Conservation (phyloP, 2,113 vertebrate species). For the Pitta sordida region DNA sequence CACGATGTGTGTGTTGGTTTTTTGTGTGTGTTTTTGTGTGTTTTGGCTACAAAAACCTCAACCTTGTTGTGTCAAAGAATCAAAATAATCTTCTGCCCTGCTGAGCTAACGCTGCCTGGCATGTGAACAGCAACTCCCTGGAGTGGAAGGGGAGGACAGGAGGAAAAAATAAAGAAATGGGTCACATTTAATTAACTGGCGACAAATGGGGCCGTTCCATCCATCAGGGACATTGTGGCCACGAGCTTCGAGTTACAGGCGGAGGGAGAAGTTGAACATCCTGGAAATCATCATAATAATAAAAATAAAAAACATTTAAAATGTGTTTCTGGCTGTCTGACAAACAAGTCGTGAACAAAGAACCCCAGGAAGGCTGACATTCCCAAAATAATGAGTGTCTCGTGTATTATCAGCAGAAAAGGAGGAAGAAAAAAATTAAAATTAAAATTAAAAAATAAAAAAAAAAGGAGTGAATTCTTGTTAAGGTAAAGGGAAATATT, state of each 20-base stretch:
- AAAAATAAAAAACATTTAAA: background rate
- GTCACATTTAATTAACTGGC: background rate
- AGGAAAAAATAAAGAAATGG: background rate
- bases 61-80: background rate
- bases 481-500: slow-evolving; percentile 6
- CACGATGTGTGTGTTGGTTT: background rate
- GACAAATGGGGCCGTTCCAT: background rate
- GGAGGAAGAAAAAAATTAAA: too few species aligned
- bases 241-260: background rate
- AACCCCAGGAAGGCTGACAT: background rate
- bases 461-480: background rate
- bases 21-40: too few species aligned
- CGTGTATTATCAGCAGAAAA: background rate
- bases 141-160: background rate
- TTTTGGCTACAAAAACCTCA: background rate
- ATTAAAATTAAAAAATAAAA: too few species aligned
- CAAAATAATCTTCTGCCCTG: background rate
- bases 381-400: background rate
- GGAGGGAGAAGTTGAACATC: background rate
- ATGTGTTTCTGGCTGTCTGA: background rate
- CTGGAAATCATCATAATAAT: background rate
- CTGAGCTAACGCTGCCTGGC: background rate
- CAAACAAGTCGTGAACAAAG: background rate
- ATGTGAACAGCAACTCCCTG: background rate
- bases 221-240: background rate